Base-by-base conservation (phyloP, 2,888 invertebrate genomes). In the Baronia brevicornis region DNA sequence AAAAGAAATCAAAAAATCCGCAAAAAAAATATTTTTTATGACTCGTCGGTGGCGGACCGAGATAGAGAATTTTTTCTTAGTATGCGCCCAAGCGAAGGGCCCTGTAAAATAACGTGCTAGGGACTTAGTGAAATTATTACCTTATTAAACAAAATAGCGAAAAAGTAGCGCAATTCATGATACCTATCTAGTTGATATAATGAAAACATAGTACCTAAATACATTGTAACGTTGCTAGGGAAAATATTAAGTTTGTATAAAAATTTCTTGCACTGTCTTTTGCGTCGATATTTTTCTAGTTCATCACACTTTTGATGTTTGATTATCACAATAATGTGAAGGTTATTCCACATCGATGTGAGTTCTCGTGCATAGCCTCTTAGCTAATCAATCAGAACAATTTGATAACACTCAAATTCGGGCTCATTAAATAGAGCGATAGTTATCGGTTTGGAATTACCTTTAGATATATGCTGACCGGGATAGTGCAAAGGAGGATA, bases 161-260 rank as follows among this genome's bases (percentile, higher is more conserved):
- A 69, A n/a, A 62, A 68, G 79, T 82, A 82, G 80, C 61, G 71
- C 75, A 79, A 80, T 80, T 82, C 67, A 75, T 73, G 64, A 62
- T 63, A 68, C 60, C 56, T 64, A 74, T 64, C 71, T 82, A 80
- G 80, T 72, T 77, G 71, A 44, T 46, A 47, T 50, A 68, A 67
- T 68, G 50, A 53, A 54, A 58, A 66, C 13, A 35, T 70, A 69
- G 71, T 73, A 75, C 65, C 70, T 73, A 68, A 60, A 60, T 70
- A 70, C 61, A 60, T 70, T 68, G 58, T 69, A 72, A 73, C 60
- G 65, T 74, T 71, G 75, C 77, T 78, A 77, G 79, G 72, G 71
- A n/a, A n/a, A 75, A 77, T 79, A 72, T 74, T 64, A 58, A 67
- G 64, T 71, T 78, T 69, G 62, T 70, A 51, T 46, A 51, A 50